phyloP scores from a whole-genome alignment of 2,797 vertebrate genomes.

The Centropyge bicolor region DNA sequence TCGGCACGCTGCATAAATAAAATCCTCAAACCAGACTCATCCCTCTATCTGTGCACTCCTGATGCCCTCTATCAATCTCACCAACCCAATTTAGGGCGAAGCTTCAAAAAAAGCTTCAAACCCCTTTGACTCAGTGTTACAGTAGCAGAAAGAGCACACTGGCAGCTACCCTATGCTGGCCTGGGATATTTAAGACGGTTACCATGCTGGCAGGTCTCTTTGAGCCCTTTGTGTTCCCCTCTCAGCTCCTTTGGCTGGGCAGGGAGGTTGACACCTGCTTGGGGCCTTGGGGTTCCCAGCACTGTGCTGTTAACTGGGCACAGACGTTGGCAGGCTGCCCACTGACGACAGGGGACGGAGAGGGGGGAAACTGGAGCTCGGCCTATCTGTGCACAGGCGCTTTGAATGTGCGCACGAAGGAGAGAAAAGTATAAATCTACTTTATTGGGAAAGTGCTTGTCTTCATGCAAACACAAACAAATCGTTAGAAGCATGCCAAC shows the following conservation, averaged over 20 bases:
- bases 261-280: conserved; percentile 83
- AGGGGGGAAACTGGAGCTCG: conserved; percentile 54
- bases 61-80: conserved; percentile 49
- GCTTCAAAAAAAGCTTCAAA: conserved; percentile 53
- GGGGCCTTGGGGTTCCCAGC: conserved; percentile 77
- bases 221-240: conserved; percentile 80
- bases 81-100: conserved; percentile 47
- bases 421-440: neutral
- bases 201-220: conserved; percentile 82
- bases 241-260: conserved; percentile 73
- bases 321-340: conserved; percentile 71
- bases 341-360: conserved; percentile 51
- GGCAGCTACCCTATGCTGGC: conserved; percentile 71
- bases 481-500: neutral
- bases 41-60: conserved; percentile 27
- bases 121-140: conserved; percentile 62
- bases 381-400: conserved; percentile 44
- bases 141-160: conserved; percentile 67
- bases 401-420: conserved; percentile 15
- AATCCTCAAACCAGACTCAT: conserved; percentile 41
- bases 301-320: conserved; percentile 72
- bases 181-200: conserved; percentile 80
- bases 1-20: conserved; percentile 34
- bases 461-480: neutral
- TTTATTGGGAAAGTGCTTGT: neutral